Percentiles rank a stretch among this genome's conserved stretches.
Conservation (phyloP, 2,113 vertebrate species). For the Misgurnus mizolepis region DNA sequence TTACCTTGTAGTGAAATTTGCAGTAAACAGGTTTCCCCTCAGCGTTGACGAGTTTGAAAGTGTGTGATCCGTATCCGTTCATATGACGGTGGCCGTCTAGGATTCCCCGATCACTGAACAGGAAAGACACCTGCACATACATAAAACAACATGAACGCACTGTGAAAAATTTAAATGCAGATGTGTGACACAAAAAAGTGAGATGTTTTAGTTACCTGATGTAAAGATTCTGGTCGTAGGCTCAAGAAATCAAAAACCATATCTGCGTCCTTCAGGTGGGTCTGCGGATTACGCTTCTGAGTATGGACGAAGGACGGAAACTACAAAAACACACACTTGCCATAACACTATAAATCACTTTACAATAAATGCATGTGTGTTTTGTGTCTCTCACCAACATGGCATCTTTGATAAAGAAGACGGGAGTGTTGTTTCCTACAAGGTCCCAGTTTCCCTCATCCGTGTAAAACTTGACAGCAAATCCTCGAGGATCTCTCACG, state of each 20-base stretch:
- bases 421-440: conserved; percentile 94
- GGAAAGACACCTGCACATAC: conserved; percentile 82
- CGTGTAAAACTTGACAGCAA: conserved; percentile 94
- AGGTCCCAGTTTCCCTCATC: conserved; percentile 98
- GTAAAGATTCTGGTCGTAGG: conserved; percentile 88
- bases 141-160: not conserved
- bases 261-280: conserved; percentile 92
- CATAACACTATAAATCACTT: not conserved
- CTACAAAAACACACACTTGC: conserved; percentile 63
- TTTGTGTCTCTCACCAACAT: conserved; percentile 72
- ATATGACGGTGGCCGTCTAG: conserved; percentile 90
- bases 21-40: conserved; percentile 81
- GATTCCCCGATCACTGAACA: conserved; percentile 94
- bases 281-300: conserved; percentile 97
- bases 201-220: conserved; percentile 78
- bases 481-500: conserved; percentile 91
- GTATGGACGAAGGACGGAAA: conserved; percentile 95
- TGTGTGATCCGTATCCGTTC: conserved; percentile 96
- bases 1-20: conserved; percentile 97
- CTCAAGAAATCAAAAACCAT: conserved; percentile 98
- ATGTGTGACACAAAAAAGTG: too few relatives aligned
- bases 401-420: conserved; percentile 94
- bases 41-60: conserved; percentile 90
- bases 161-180: too few relatives aligned
- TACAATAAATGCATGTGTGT: not conserved